A percentile compares a stretch with the other conserved stretches of the same genome.
Conservation (phyloP, 2,113 vertebrate genomes). For the human (Homo sapiens) region GRCh38 chr19:1634001-1634500, state of each 20-base stretch:
- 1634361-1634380: not conserved
- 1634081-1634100: not conserved
- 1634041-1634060: too few species aligned
- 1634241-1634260: constrained; percentile 86
- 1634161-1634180: constrained; percentile 56
- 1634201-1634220: constrained; percentile 79
- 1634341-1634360: not conserved
- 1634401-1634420: accelerated
- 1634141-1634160: not conserved
- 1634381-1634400: not conserved
- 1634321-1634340: constrained; percentile 20
- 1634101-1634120: too few species aligned
- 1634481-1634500: accelerated
- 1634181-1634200: constrained; percentile 68
- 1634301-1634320: constrained; percentile 80
- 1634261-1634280: constrained; percentile 75
- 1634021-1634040: too few species aligned
- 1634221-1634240: constrained; percentile 82
- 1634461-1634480: not conserved
- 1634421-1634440: accelerated
- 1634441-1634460: too few species aligned
- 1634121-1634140: not conserved
- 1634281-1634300: constrained; percentile 84
- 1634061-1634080: not conserved
- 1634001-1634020: too few species aligned